These are phyloP conservation scores for Hyperoplus lanceolatus DNA, from an alignment of 2,797 vertebrate species.

Conservation along the genomic window DNA sequence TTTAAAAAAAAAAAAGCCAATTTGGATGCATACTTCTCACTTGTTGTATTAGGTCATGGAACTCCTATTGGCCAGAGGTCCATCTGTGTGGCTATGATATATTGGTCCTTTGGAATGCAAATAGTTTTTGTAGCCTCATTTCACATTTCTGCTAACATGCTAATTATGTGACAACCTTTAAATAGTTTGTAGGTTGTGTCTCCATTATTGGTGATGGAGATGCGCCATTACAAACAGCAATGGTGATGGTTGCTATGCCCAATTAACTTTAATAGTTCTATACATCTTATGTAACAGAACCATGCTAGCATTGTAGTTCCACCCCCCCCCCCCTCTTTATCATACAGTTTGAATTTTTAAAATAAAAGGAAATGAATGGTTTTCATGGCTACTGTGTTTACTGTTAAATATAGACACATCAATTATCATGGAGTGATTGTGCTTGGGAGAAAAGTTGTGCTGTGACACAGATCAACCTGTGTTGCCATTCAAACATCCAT, in stretches of 20 bases:
- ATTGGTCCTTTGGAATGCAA: conserved; percentile 47
- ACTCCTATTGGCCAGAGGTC: conserved; percentile 49
- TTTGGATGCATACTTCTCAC: conserved; percentile 58
- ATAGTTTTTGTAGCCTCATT: conserved; percentile 51
- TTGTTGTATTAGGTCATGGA: conserved; percentile 47
- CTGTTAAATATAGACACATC: not conserved
- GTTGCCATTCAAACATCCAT: conserved; percentile 11
- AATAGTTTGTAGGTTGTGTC: conserved; percentile 48
- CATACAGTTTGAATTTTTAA: conserved; percentile 70
- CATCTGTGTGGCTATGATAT: conserved; percentile 48
- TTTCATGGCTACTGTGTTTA: conserved; percentile 32
- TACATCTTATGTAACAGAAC: conserved; percentile 50
- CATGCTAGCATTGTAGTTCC: conserved; percentile 53
- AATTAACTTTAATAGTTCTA: conserved; percentile 37
- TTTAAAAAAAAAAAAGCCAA: conserved; percentile 61
- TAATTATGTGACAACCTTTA: conserved; percentile 48
- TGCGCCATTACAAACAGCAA: conserved; percentile 44
- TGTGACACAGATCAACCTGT: conserved; percentile 23
- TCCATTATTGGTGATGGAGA: conserved; percentile 45
- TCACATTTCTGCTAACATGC: conserved; percentile 61
- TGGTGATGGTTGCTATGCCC: conserved; percentile 37
- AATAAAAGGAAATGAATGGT: conserved; percentile 74
- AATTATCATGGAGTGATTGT: not conserved
- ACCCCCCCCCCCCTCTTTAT: conserved; percentile 38
- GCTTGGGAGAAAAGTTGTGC: not conserved